phyloP scores from a whole-genome alignment of 2,888 invertebrate genomes.

The Pocota personata region DNA sequence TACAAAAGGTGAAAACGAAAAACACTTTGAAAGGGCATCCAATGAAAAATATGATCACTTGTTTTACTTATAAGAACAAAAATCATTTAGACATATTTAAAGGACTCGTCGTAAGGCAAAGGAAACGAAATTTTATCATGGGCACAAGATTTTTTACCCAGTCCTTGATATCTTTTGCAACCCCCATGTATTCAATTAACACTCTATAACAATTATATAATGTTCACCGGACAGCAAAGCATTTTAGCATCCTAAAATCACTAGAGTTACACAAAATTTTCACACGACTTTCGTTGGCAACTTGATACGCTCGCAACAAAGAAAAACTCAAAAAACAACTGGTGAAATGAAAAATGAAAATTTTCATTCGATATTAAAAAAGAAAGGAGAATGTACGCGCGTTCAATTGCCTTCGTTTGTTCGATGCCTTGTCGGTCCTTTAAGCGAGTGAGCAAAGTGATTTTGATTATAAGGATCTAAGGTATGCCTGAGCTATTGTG shows the following conservation, averaged over 20 bases:
- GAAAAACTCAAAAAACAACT: conserved; percentile 14
- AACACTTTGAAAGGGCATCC: neutral
- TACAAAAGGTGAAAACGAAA: neutral
- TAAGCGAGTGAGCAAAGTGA: conserved; percentile 49
- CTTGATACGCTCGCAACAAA: conserved; percentile 41
- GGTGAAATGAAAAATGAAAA: conserved; percentile 37
- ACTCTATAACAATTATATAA: conserved; percentile 59
- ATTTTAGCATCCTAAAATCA: conserved; percentile 7
- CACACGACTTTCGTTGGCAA: conserved; percentile 26
- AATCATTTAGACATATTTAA: conserved; percentile 46
- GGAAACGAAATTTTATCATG: neutral
- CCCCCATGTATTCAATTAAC: conserved; percentile 3
- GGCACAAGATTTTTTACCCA: neutral
- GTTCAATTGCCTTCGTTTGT: conserved; percentile 42
- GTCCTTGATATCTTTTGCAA: neutral
- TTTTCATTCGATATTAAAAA: conserved; percentile 43
- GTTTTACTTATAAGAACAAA: conserved; percentile 18
- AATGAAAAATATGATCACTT: neutral
- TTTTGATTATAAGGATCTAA: conserved; percentile 36
- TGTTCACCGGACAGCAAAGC: conserved; percentile 36
- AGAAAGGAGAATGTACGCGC: conserved; percentile 49
- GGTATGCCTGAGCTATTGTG: conserved; percentile 26
- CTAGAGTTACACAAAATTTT: conserved; percentile 12
- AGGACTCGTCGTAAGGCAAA: conserved; percentile 5
- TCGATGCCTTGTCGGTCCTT: conserved; percentile 46